Conservation (phyloP, 2,113 vertebrate species). For the Xenotilapia leptura region DNA sequence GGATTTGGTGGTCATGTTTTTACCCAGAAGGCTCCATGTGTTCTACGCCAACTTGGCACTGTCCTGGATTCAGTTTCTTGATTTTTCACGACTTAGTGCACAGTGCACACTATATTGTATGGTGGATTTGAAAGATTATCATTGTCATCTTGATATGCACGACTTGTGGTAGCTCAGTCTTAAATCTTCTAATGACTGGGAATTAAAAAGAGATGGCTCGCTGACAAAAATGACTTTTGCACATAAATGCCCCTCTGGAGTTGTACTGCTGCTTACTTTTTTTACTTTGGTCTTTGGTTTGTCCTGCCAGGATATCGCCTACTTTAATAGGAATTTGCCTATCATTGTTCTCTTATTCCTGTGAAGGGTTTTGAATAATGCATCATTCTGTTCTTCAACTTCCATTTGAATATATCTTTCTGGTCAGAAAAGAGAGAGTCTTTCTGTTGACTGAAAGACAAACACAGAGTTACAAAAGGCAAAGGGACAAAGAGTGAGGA, state of each 20-base stretch:
- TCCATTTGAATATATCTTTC: conserved; percentile 30
- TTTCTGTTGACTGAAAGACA: background rate
- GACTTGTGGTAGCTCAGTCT: background rate
- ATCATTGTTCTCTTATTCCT: conserved; percentile 12
- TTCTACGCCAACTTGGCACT: background rate
- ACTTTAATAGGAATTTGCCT: conserved; percentile 28
- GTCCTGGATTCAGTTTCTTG: background rate
- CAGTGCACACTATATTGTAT: background rate
- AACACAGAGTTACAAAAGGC: background rate
- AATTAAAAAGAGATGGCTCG: background rate
- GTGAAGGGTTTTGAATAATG: conserved; percentile 38
- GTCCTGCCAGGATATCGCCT: conserved; percentile 18
- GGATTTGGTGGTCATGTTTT: background rate
- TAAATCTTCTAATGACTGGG: background rate
- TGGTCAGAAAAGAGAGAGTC: conserved; percentile 29
- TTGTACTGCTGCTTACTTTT: background rate
- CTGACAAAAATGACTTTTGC: background rate
- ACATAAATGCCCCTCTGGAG: background rate
- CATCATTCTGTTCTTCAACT: conserved; percentile 12
- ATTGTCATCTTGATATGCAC: background rate
- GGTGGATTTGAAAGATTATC: background rate
- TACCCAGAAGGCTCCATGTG: background rate
- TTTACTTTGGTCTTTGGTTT: background rate
- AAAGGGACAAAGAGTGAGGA: conserved; percentile 5
- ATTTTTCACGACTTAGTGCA: background rate